Percentiles rank a stretch among this genome's conserved stretches.
phyloP scores from a whole-genome alignment of 1,140 invertebrate genomes.

The Phocides pigmalion region DNA sequence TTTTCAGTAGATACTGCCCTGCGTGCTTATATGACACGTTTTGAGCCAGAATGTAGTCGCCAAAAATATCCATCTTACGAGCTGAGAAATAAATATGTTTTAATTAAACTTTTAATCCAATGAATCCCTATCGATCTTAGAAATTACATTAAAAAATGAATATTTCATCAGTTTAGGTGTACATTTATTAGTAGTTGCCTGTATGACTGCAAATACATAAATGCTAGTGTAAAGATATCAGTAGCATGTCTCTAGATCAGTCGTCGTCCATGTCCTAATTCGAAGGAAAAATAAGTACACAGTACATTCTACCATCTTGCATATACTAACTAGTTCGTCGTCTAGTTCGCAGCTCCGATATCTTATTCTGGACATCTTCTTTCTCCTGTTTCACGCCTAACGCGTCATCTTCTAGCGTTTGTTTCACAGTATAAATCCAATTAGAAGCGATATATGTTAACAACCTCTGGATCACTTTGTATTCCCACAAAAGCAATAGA shows the following conservation, averaged over 20 bases:
- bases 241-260: too few relatives aligned
- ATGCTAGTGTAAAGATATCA: too few relatives aligned
- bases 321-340: constrained; percentile 34
- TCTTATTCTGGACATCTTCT: constrained; percentile 50
- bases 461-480: constrained; percentile 51
- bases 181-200: too few relatives aligned
- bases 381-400: constrained; percentile 48
- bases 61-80: constrained; percentile 49
- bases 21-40: constrained; percentile 42
- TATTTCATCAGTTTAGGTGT: too few relatives aligned
- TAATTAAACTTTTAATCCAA: not conserved
- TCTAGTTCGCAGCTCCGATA: constrained; percentile 38
- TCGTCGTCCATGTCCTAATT: too few relatives aligned
- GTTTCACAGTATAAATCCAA: constrained; percentile 37
- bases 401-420: constrained; percentile 20
- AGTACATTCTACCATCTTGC: too few relatives aligned
- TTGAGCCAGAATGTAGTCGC: constrained; percentile 55
- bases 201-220: too few relatives aligned
- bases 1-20: constrained; percentile 41
- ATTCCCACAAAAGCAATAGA: constrained; percentile 61
- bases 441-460: constrained; percentile 36
- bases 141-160: too few relatives aligned
- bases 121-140: too few relatives aligned
- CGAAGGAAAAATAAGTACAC: too few relatives aligned
- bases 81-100: constrained; percentile 21